Conservation (phyloP, 1,140 invertebrate genomes). For the Acyrthosiphon pisum region DNA sequence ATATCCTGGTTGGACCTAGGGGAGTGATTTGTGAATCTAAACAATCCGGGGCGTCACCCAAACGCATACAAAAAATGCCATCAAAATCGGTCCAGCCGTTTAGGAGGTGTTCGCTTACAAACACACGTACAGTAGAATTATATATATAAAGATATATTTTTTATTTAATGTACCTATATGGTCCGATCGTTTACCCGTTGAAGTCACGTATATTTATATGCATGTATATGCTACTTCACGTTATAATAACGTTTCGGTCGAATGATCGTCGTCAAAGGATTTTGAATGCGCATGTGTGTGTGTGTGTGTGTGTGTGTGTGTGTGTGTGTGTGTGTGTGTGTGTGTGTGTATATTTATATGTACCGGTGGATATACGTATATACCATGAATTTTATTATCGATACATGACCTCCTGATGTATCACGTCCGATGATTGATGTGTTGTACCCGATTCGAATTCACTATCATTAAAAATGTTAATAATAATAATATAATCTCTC, state of each 20-base stretch:
- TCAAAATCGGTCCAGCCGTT: no score
- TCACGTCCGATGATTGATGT: not conserved
- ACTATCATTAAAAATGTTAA: conserved; percentile 1
- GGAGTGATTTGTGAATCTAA: no score
- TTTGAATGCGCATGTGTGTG: not conserved
- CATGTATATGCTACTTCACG: not conserved
- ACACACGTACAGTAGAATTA: no score
- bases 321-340: not conserved
- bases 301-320: not conserved
- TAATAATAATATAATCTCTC: not conserved
- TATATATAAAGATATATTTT: not conserved
- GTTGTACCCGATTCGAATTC: not conserved
- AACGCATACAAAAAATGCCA: no score
- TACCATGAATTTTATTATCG: not conserved
- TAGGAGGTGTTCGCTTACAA: no score
- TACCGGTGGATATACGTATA: not conserved
- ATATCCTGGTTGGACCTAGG: no score
- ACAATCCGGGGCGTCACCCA: no score
- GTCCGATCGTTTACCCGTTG: not conserved
- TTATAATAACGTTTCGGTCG: not conserved
- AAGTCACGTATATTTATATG: not conserved
- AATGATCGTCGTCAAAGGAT: not conserved
- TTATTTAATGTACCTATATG: not conserved
- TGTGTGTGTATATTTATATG: not conserved
- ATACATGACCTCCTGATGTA: not conserved